Percentiles rank a stretch among this genome's conserved stretches.
phyloP scores from a whole-genome alignment of 2,888 invertebrate species.

The Malachius bipustulatus region DNA sequence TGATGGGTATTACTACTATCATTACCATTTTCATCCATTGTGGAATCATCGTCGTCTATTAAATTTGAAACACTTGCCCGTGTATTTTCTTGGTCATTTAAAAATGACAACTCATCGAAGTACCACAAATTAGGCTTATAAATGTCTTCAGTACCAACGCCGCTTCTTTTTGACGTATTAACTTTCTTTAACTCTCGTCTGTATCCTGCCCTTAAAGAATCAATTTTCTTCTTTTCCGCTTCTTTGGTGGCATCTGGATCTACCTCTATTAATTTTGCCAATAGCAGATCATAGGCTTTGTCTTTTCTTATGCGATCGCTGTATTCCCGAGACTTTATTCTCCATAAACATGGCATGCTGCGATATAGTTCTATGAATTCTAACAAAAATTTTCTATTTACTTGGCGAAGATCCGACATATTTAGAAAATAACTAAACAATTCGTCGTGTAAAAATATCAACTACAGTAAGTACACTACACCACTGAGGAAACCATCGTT shows the following conservation, averaged over 20 bases:
- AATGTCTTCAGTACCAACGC: constrained; percentile 11
- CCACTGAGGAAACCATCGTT: no score
- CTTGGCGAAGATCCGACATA: constrained; percentile 3
- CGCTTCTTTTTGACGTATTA: constrained; percentile 8
- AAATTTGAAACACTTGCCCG: not conserved
- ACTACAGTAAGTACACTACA: no score
- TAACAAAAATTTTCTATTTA: not conserved
- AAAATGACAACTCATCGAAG: constrained; percentile 12
- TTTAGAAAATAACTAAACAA: no score
- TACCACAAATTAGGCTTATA: constrained; percentile 11
- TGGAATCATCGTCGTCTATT: not conserved
- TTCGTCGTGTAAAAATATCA: no score
- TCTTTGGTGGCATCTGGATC: no score
- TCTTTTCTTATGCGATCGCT: constrained; percentile 7
- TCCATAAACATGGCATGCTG: constrained; percentile 5
- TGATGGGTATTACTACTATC: no score
- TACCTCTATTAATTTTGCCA: constrained; percentile 13
- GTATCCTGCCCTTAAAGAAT: constrained; percentile 12
- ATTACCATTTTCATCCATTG: not conserved
- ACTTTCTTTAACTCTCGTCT: constrained; percentile 14
- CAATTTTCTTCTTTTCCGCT: constrained; percentile 14
- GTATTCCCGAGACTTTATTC: constrained; percentile 4
- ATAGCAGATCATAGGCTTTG: constrained; percentile 11
- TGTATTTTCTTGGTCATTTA: constrained; percentile 5
- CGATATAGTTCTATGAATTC: constrained; percentile 7